Conservation (phyloP, 1,140 invertebrate species). For the Bombus waltoni region DNA sequence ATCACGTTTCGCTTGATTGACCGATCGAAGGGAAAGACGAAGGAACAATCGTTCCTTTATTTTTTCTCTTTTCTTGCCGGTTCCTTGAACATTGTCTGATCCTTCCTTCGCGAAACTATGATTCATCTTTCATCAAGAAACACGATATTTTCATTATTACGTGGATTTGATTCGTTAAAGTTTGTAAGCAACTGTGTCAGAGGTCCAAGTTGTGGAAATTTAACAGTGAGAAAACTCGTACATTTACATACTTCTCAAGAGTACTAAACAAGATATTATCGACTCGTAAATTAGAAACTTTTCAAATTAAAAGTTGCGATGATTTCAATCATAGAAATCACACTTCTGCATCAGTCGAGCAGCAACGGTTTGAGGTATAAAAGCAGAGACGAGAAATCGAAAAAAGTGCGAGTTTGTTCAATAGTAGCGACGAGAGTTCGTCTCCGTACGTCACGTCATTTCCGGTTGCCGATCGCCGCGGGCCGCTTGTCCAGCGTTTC, state of each 20-base stretch:
- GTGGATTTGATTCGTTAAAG: neutral
- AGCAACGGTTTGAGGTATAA: neutral
- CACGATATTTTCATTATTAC: neutral
- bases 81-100: neutral
- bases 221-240: too few species aligned
- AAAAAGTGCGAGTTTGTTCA: neutral
- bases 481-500: constrained; percentile 18
- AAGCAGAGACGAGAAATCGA: neutral
- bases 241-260: too few species aligned
- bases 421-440: neutral
- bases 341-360: too few species aligned
- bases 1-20: constrained; percentile 47
- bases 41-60: neutral
- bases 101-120: neutral
- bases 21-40: constrained; percentile 32
- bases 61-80: neutral
- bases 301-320: too few species aligned
- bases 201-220: too few species aligned
- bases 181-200: neutral
- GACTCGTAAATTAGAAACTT: too few species aligned
- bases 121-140: neutral
- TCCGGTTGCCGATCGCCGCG: constrained; percentile 53
- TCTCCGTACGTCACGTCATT: constrained; percentile 36
- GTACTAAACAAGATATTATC: too few species aligned
- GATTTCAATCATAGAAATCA: too few species aligned